Conservation (phyloP, 2,888 invertebrate species). For the Steromphala cineraria region DNA sequence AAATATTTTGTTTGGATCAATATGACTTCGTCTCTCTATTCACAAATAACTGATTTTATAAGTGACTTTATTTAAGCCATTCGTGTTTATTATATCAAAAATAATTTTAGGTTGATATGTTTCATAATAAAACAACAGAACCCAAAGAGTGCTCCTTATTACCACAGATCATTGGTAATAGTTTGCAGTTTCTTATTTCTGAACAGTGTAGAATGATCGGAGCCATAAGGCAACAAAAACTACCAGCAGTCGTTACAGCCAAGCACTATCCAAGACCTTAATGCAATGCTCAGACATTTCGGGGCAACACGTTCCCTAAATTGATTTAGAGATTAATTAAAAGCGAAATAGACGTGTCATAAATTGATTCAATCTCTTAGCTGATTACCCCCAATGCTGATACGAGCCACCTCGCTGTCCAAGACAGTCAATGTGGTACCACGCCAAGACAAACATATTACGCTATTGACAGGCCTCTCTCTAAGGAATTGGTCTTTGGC, state of each 20-base stretch:
- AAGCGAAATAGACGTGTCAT: not conserved
- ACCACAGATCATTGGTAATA: too few relatives aligned
- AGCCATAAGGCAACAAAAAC: too few relatives aligned
- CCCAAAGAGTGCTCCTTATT: too few relatives aligned
- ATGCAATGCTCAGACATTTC: not conserved
- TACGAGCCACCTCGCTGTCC: not conserved
- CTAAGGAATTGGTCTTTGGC: not conserved
- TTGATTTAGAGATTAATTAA: not conserved
- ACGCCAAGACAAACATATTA: not conserved
- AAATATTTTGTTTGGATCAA: too few relatives aligned
- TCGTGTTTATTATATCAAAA: too few relatives aligned
- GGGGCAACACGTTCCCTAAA: not conserved
- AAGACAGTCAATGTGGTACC: not conserved
- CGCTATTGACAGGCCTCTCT: not conserved
- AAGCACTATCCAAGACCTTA: not conserved
- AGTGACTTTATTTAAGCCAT: too few relatives aligned
- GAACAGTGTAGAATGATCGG: too few relatives aligned
- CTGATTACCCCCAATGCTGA: not conserved
- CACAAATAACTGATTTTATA: too few relatives aligned
- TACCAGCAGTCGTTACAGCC: not conserved
- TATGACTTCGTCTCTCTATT: too few relatives aligned
- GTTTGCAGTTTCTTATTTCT: too few relatives aligned
- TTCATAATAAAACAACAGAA: too few relatives aligned
- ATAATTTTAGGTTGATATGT: too few relatives aligned
- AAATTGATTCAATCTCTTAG: not conserved